phyloP scores from a whole-genome alignment of 2,888 invertebrate species.

The Agrochola lota region DNA sequence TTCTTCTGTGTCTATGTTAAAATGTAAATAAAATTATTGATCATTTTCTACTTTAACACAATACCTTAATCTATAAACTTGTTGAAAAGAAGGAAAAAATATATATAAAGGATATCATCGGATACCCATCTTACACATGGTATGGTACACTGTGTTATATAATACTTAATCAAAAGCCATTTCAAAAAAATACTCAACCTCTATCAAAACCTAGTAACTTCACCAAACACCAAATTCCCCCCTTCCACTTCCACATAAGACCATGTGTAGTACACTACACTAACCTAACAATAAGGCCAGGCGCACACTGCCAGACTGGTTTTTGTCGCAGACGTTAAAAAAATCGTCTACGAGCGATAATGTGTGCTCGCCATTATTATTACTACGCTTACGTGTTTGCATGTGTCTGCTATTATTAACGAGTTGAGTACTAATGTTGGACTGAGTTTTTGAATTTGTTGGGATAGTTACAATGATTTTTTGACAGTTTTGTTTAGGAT shows the following conservation, averaged over 20 bases:
- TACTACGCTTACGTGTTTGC: slow-evolving; percentile 37
- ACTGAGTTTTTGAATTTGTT: neutral
- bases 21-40: neutral
- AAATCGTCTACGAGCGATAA: slow-evolving; percentile 63
- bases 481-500: neutral
- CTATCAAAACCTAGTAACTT: slow-evolving; percentile 17
- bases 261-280: slow-evolving; percentile 58
- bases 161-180: no score
- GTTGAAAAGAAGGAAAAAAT: neutral
- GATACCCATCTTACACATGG: no score
- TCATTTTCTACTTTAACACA: no score
- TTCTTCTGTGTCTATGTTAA: neutral
- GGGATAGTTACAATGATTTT: neutral
- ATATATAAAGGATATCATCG: no score
- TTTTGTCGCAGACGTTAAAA: slow-evolving; percentile 64
- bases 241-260: slow-evolving; percentile 35
- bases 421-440: neutral
- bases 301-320: slow-evolving; percentile 61
- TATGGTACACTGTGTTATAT: neutral
- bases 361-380: slow-evolving; percentile 55
- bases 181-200: neutral
- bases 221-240: neutral
- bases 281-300: slow-evolving; percentile 58
- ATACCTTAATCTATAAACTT: neutral
- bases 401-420: slow-evolving; percentile 19